A percentile compares a stretch with the other conserved stretches of the same genome.
These are phyloP conservation scores for Neoseiulus cucumeris DNA, from an alignment of 1,140 invertebrate genomes.

Conservation along the genomic window DNA sequence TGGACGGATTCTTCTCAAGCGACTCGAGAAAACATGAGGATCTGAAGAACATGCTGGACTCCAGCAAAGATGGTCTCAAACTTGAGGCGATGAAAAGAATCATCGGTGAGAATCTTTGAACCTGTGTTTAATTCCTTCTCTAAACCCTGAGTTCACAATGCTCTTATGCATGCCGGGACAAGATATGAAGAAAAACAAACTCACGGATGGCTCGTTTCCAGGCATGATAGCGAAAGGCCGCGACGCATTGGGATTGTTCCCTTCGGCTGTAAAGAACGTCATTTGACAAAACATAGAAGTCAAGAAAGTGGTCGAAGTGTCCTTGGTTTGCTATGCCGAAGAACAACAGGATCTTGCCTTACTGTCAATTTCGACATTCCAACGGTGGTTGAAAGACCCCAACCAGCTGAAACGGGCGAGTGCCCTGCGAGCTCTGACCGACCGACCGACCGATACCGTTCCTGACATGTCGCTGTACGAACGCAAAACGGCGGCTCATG, in stretches of 20 bases:
- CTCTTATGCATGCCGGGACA: too few relatives aligned
- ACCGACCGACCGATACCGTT: slow-evolving; percentile 88
- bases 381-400: slow-evolving; percentile 91
- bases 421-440: slow-evolving; percentile 86
- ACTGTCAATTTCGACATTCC: slow-evolving; percentile 94
- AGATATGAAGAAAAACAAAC: neutral
- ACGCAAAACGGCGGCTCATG: slow-evolving; percentile 94
- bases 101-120: slow-evolving; percentile 57
- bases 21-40: slow-evolving; percentile 27
- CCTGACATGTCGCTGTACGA: slow-evolving; percentile 98
- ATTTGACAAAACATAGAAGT: slow-evolving; percentile 95
- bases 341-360: slow-evolving; percentile 95
- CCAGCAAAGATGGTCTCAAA: slow-evolving; percentile 88
- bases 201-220: slow-evolving; percentile 28
- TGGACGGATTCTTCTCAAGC: slow-evolving; percentile 16
- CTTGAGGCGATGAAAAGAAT: slow-evolving; percentile 99
- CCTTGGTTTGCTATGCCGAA: slow-evolving; percentile 91
- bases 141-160: neutral
- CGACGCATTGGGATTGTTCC: slow-evolving; percentile 93
- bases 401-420: slow-evolving; percentile 95
- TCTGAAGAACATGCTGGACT: slow-evolving; percentile 68
- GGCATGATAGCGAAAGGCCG: slow-evolving; percentile 91
- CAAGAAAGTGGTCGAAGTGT: slow-evolving; percentile 97
- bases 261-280: slow-evolving; percentile 99
- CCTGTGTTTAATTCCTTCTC: too few relatives aligned